Evolutionary conservation across 2,113 vertebrate genomes (phyloP), one percentile per base, ranked within the genome.

Genomic region (Agapornis roseicollis): DNA sequence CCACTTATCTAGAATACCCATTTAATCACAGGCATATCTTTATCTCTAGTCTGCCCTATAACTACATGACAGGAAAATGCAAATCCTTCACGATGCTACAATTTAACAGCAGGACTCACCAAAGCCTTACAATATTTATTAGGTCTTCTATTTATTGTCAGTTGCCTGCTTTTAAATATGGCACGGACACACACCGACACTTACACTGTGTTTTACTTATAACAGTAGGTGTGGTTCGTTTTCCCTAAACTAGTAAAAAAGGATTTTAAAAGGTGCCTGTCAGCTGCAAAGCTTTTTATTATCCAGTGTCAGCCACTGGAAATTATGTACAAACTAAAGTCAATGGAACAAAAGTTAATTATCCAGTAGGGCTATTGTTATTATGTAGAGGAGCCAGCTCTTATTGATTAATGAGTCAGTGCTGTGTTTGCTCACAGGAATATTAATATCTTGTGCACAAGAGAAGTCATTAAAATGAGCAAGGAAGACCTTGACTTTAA

Each of bases 361-460:
- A 98, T 96, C 97, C 96, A 60, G 83, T 90, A 93, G 0, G 0
- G 94, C 94, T 96, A 96, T 95, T 96, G 96, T 96, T 97, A 97
- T 96, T 96, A 96, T 96, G 74, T 94, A 93, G 96, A 97, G 96
- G 97, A 98, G 97, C 98, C 97, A 97, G 97, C 97, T 97, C 97
- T 96, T 97, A 98, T 99, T 98, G 98, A 99, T 99, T 98, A 99
- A 98, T 98, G 98, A 98, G 98, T 96, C 97, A 88, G 97, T 96
- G 98, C 95, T 97, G 82, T 98, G 98, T 98, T 98, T 98, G 98
- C 98, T 98, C 98, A 98, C 97, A 98, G 97, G 98, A 98, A 98
- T 98, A 98, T 98, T 98, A 98, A 98, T 98, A 98, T 98, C 96
- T 97, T 96, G 97, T 96, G 97, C 97, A 97, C 96, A 96, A 98